phyloP scores from a whole-genome alignment of 1,140 invertebrate genomes.

The Caerostris extrusa region DNA sequence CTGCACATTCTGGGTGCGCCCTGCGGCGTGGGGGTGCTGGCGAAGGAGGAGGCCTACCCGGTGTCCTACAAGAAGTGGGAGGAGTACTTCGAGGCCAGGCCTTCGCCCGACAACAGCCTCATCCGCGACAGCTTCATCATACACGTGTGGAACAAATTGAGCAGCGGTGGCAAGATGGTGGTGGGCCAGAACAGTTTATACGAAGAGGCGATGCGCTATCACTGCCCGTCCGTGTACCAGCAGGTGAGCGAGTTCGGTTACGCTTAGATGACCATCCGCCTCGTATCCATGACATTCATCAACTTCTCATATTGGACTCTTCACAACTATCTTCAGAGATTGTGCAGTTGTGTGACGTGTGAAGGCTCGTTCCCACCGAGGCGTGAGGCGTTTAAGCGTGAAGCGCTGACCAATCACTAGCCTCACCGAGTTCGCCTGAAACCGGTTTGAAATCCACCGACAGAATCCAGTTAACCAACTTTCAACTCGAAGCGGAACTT shows the following conservation, averaged over 20 bases:
- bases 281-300: too few species aligned
- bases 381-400: too few species aligned
- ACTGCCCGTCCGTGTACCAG: not conserved
- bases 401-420: too few species aligned
- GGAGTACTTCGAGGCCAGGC: not conserved
- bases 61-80: slow-evolving; percentile 17
- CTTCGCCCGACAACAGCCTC: not conserved
- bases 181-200: slow-evolving; percentile 21
- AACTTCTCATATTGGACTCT: too few species aligned
- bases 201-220: not conserved
- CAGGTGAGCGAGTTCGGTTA: not conserved
- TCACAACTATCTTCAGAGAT: too few species aligned
- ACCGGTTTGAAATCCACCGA: too few species aligned
- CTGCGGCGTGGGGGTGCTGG: not conserved
- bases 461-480: too few species aligned
- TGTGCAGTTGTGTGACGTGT: too few species aligned
- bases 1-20: too few species aligned
- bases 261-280: not conserved
- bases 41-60: not conserved
- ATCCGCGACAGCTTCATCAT: not conserved
- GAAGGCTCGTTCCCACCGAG: too few species aligned
- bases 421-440: too few species aligned
- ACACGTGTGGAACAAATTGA: slow-evolving; percentile 26
- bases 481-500: too few species aligned
- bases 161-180: not conserved